These are phyloP conservation scores for Daubentonia madagascariensis DNA, from an alignment of 2,113 vertebrate species.

Conservation along the genomic window DNA sequence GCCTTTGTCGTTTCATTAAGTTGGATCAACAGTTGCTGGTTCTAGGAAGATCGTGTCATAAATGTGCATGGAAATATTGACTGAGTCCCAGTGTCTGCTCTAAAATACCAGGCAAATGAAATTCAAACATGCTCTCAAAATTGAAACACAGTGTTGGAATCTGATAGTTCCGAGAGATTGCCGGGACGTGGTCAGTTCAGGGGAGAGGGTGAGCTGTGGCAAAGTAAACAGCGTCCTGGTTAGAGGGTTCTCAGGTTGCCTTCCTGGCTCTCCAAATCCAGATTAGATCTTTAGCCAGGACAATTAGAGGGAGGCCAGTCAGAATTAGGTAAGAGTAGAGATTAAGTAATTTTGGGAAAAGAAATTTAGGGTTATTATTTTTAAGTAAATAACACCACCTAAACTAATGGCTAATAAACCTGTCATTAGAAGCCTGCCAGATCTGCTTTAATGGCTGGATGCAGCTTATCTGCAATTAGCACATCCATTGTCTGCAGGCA, in stretches of 20 bases:
- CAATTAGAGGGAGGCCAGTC: not conserved
- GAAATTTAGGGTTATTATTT: constrained; percentile 27
- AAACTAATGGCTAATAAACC: not conserved
- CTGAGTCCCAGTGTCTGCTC: not conserved
- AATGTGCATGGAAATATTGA: not conserved
- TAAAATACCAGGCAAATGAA: not conserved
- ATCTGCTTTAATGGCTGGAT: not conserved
- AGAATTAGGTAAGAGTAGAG: not conserved
- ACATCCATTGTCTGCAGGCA: not conserved
- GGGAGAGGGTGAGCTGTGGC: not conserved
- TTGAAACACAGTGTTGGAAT: not conserved
- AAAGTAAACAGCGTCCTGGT: not conserved
- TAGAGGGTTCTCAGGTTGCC: not conserved
- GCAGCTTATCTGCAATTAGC: not conserved
- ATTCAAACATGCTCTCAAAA: not conserved
- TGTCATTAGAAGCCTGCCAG: not conserved
- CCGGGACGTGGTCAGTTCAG: not conserved
- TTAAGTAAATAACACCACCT: constrained; percentile 27
- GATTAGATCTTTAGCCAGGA: not conserved
- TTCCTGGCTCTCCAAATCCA: not conserved
- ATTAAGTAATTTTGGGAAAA: constrained; percentile 6
- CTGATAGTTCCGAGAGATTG: not conserved
- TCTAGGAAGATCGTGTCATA: not conserved
- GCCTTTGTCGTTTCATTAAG: not conserved
- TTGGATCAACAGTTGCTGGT: not conserved